These are phyloP conservation scores for Tethya wilhelma DNA, from an alignment of 37 sponge, comb jelly and placozoan species.

Conservation along the genomic window DNA sequence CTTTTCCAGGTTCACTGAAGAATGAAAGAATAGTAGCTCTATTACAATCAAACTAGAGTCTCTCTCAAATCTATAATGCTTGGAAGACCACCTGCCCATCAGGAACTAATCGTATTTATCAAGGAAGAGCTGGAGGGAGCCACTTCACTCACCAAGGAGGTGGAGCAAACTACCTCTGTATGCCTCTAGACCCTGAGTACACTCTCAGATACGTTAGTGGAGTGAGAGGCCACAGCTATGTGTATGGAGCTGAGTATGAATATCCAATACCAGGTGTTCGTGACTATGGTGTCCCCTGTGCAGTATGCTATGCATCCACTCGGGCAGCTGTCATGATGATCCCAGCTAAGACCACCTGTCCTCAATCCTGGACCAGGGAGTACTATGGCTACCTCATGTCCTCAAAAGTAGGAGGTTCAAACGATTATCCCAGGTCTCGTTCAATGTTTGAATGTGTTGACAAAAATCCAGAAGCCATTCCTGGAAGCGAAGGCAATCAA, in stretches of 20 bases:
- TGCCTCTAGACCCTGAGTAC: no score
- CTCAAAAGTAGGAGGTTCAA: no score
- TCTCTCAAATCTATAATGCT: no score
- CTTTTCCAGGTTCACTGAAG: no score
- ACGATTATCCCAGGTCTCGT: not conserved
- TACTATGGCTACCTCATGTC: slow-evolving; percentile 47
- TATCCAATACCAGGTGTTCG: slow-evolving; percentile 1
- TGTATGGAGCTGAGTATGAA: slow-evolving; percentile 43
- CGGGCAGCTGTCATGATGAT: slow-evolving; percentile 25
- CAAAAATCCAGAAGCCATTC: not conserved
- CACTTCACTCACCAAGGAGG: no score
- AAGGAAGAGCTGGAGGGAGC: no score
- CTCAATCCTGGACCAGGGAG: slow-evolving; percentile 37
- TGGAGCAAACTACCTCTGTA: no score
- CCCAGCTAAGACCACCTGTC: slow-evolving; percentile 41
- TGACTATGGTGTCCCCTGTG: slow-evolving; percentile 47
- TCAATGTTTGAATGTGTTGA: slow-evolving; percentile 16
- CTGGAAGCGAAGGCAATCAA: not conserved
- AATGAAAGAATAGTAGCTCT: no score
- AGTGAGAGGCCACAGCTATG: not conserved
- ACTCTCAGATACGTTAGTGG: not conserved
- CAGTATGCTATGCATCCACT: slow-evolving; percentile 28
- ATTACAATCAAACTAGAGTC: no score
- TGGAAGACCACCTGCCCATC: no score
- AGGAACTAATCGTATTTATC: no score